Evolutionary conservation across 2,888 invertebrate species (phyloP), one percentile per base, ranked within the genome.

Genomic region (Lasioglossum villosulum): DNA sequence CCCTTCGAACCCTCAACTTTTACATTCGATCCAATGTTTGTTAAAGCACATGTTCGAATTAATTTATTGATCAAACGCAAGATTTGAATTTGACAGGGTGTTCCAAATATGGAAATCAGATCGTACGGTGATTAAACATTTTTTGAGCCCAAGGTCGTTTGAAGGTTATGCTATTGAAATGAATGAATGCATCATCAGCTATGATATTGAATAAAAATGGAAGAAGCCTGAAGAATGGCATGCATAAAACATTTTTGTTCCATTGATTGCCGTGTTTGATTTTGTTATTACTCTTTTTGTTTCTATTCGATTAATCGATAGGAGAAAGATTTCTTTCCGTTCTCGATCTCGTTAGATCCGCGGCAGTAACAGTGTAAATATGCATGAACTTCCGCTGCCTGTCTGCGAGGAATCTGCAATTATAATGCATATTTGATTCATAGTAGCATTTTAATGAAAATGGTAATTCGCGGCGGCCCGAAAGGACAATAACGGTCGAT

Each of bases 371-470:
- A 16, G 63, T 30, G 63, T 63, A 63, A 63, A 63, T 63, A 63
- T 63, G 63, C 63, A 63, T 63, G 63, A 63, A 63, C 63, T 63
- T 63, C 63, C 63, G 63, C 27, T 16, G 63, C 63, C 27, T 63
- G 63, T 63, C 63, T 63, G 30, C 30, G 27, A 63, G 16, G 63
- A 16, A 63, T 63, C 30, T 63, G 63, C 63, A 63, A 63, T 63
- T 63, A 63, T 63, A 63, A 63, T 63, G 63, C 30, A 63, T 63
- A 63, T 63, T 63, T 63, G 63, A 63, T 63, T 63, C 16, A 63
- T 63, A 63, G 63, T 63, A 63, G 63, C 27, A 63, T 63, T 63
- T 63, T 63, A 63, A 63, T 63, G 63, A 63, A 63, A 63, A 63
- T 63, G 37, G 23, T 68, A 37, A 68, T 68, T 37, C 34, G 30